phyloP scores from a whole-genome alignment of 2,888 invertebrate species.

The Drosophila yooni region DNA sequence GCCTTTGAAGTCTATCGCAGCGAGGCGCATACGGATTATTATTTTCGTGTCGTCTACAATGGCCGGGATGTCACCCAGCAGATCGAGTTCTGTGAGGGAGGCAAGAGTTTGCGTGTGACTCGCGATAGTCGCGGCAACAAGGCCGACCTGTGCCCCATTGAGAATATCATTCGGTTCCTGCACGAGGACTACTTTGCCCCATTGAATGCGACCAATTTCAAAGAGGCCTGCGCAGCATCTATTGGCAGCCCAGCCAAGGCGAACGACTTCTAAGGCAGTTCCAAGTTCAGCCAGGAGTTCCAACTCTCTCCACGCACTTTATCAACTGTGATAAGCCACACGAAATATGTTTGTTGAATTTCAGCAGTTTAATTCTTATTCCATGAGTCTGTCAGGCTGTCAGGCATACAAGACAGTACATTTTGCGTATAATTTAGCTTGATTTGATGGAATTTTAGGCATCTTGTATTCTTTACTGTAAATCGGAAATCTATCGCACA shows the following conservation, averaged over 20 bases:
- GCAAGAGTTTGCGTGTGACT: conserved; percentile 86
- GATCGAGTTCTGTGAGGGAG: conserved; percentile 91
- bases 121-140: conserved; percentile 85
- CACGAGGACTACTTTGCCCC: conserved; percentile 94
- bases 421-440: not conserved
- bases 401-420: not conserved
- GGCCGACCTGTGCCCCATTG: conserved; percentile 92
- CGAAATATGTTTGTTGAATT: conserved; percentile 39
- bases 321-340: conserved; percentile 71
- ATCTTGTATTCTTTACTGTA: no score
- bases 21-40: conserved; percentile 88
- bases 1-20: conserved; percentile 95
- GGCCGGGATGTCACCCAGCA: conserved; percentile 94
- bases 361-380: not conserved
- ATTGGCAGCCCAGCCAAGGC: conserved; percentile 78
- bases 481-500: conserved; percentile 33
- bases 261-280: conserved; percentile 78
- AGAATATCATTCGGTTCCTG: conserved; percentile 93
- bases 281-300: conserved; percentile 9
- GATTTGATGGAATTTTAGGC: not conserved
- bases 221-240: conserved; percentile 90
- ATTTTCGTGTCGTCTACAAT: conserved; percentile 93
- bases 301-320: conserved; percentile 40
- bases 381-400: not conserved
- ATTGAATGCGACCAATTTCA: conserved; percentile 95